Conservation (phyloP, 2,797 vertebrate species). For the Phataginus tricuspis region DNA sequence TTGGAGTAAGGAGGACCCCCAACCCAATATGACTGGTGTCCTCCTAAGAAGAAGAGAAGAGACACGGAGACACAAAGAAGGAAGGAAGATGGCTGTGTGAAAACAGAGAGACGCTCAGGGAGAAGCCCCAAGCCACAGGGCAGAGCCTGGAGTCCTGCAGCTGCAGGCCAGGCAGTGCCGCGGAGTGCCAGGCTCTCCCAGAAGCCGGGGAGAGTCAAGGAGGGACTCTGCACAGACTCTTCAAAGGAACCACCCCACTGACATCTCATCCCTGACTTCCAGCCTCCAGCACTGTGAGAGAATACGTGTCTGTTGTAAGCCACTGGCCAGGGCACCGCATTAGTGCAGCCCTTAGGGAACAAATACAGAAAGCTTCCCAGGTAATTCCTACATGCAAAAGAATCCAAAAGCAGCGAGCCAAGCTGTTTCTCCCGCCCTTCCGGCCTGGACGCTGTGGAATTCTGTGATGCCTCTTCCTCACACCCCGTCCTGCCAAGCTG, state of each 20-base stretch:
- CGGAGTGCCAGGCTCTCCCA: not conserved
- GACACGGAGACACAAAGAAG: not conserved
- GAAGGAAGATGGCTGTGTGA: not conserved
- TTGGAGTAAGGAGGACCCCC: no score
- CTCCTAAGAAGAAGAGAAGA: not conserved
- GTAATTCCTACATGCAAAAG: not conserved
- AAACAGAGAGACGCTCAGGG: not conserved
- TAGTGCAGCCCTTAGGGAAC: not conserved
- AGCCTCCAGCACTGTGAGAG: not conserved
- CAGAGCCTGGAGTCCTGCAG: not conserved
- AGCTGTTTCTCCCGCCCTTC: accelerated
- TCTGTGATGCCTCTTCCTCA: not conserved
- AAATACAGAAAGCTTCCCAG: not conserved
- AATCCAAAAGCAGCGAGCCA: no score
- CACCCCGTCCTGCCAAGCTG: accelerated
- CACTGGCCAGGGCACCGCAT: not conserved
- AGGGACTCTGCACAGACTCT: not conserved
- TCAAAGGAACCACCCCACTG: not conserved
- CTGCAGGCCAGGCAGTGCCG: not conserved
- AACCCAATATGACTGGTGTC: not conserved
- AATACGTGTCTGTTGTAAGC: not conserved
- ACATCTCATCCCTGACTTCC: not conserved
- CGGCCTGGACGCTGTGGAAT: not conserved
- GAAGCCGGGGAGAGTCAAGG: not conserved
- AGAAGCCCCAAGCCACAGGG: accelerated